phyloP scores from a whole-genome alignment of 2,888 invertebrate species.

The Diaprepes abbreviatus region DNA sequence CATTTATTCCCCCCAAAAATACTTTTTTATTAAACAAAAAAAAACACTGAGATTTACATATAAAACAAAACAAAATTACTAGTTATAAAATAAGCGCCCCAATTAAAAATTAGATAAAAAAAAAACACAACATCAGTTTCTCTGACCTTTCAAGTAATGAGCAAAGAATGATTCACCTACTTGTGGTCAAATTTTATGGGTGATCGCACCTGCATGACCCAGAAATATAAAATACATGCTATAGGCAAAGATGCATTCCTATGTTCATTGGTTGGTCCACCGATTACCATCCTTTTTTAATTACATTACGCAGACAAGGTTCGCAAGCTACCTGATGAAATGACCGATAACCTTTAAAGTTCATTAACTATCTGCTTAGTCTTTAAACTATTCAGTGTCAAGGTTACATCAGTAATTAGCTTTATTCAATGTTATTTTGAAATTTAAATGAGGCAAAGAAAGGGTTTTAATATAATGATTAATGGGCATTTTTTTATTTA shows the following conservation, averaged over 20 bases:
- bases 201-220: slow-evolving; percentile 44
- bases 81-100: too few species aligned
- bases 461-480: slow-evolving; percentile 12
- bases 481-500: slow-evolving; percentile 21
- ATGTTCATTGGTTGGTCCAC: too few species aligned
- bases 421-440: not conserved
- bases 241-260: too few species aligned
- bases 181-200: slow-evolving; percentile 34
- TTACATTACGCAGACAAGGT: too few species aligned
- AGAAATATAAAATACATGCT: slow-evolving; percentile 33
- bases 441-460: slow-evolving; percentile 16
- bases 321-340: too few species aligned
- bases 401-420: slow-evolving; percentile 25
- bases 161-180: slow-evolving; percentile 33
- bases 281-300: too few species aligned
- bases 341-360: too few species aligned
- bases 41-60: too few species aligned
- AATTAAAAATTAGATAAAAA: not conserved
- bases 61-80: too few species aligned
- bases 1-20: slow-evolving; percentile 5
- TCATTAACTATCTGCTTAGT: too few species aligned
- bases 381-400: slow-evolving; percentile 20
- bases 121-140: slow-evolving; percentile 29
- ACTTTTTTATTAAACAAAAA: too few species aligned
- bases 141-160: slow-evolving; percentile 32